Base-by-base conservation (phyloP, 1,140 invertebrate species). In the Bactericera cockerelli region DNA sequence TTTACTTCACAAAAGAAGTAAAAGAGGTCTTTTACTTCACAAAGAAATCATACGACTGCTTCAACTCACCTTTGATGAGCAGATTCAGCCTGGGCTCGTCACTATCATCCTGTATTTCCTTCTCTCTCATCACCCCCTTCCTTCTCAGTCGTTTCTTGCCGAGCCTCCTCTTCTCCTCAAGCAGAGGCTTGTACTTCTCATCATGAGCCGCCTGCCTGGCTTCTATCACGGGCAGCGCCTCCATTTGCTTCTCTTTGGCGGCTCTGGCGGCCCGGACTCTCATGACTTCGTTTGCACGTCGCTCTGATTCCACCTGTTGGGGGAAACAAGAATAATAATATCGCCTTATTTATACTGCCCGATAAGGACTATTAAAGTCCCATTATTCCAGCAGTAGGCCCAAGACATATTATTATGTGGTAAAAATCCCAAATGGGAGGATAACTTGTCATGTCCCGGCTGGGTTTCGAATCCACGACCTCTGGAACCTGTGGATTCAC, bases 211-310 rank as follows among this genome's bases (percentile, higher is more conserved):
- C 75, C 55, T 78, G 69, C 69, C 86, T 91, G 61, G 76, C 71
- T 2, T 79, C 66, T 33, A 92, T 87, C 2, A 72, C 8, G n/a
- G 42, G 42, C n/a, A 26, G 83, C 55, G 78, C 70, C 54, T 78
- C 71, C 57, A 78, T 73, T 42, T 61, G 57, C 73, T 89, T 87
- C 57, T 81, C 72, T 36, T 75, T 66, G 67, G 76, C 73, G 39
- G 76, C 67, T 62, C 81, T 69, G 14, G 72, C 66, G 62, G 82
- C 69, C 33, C 89, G 75, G 63, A 75, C 78, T 59, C 76, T 74
- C 13, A 91, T 72, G n/a, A 89, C 81, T 61, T 81, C 76, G 62
- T 79, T 70, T 0, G 88, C 88, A 59, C 77, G 72, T 74, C 79
- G 82, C 79, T 85, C 11, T 1, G 57, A 19, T 49, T 49, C 42